phyloP scores from a whole-genome alignment of 1,140 invertebrate genomes.

The Lordiphosa mommai region DNA sequence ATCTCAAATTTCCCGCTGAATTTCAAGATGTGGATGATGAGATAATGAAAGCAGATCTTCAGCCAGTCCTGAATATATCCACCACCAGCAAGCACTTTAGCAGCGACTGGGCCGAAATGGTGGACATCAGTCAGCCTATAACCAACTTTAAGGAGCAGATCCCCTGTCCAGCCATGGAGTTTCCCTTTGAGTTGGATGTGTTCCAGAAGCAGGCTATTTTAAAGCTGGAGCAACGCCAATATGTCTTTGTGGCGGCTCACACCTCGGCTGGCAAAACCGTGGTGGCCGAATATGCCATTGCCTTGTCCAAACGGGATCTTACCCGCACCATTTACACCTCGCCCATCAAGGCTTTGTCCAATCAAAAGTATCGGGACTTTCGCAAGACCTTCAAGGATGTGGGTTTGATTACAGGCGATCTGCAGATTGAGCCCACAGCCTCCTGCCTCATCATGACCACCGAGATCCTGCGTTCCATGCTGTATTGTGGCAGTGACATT shows the following conservation, averaged over 20 bases:
- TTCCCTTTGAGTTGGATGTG: conserved; percentile 96
- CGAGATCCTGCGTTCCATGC: conserved; percentile 98
- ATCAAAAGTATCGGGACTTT: conserved; percentile 99
- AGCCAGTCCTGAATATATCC: conserved; percentile 82
- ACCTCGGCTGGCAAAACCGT: conserved; percentile 99
- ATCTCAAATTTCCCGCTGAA: conserved; percentile 30
- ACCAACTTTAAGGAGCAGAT: conserved; percentile 90
- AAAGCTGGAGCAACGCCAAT: conserved; percentile 94
- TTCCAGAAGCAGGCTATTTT: conserved; percentile 99
- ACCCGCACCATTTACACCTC: conserved; percentile 99
- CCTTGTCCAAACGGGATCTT: conserved; percentile 94
- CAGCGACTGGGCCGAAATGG: conserved; percentile 91
- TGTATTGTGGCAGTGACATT: conserved; percentile 97
- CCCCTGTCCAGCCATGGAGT: conserved; percentile 91
- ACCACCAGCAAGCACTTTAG: conserved; percentile 75
- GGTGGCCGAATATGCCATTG: conserved; percentile 99
- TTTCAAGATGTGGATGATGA: conserved; percentile 71
- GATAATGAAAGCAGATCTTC: conserved; percentile 70
- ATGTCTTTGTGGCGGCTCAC: conserved; percentile 99
- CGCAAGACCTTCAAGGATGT: conserved; percentile 95
- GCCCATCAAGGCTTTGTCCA: conserved; percentile 99
- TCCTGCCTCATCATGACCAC: conserved; percentile 99
- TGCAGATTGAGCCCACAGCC: conserved; percentile 96
- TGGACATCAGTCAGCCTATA: conserved; percentile 90
- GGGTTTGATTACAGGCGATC: conserved; percentile 96